phyloP scores from a whole-genome alignment of 2,797 vertebrate species.

The Neosilurus mollespiculum region DNA sequence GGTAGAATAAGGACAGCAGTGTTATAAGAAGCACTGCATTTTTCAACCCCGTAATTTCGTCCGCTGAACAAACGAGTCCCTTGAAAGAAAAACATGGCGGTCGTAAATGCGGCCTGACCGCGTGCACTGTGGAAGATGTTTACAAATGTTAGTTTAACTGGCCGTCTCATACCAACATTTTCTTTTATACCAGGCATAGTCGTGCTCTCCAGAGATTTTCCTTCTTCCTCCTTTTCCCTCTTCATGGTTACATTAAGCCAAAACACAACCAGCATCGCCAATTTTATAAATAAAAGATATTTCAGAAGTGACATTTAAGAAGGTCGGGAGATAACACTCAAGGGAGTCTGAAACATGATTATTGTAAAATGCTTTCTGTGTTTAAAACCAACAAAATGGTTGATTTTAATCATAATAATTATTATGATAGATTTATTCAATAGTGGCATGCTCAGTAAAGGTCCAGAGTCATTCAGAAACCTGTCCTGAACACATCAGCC shows the following conservation, averaged over 20 bases:
- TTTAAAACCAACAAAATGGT: background rate
- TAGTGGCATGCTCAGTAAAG: background rate
- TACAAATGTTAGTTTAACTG: slow-evolving; percentile 30
- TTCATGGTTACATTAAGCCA: background rate
- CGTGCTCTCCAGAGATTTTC: background rate
- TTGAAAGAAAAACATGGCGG: slow-evolving; percentile 25
- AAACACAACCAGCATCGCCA: background rate
- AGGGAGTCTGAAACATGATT: background rate
- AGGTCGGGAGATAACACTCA: background rate
- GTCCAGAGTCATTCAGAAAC: background rate
- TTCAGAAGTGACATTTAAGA: background rate
- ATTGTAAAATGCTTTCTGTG: background rate
- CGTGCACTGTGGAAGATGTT: background rate
- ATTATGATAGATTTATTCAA: background rate
- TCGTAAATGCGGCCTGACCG: slow-evolving; percentile 24
- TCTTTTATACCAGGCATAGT: background rate
- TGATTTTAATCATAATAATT: background rate
- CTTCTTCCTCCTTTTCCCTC: background rate
- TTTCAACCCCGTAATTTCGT: slow-evolving; percentile 25
- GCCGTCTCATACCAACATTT: background rate
- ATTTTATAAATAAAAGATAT: no score
- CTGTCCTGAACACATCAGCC: background rate
- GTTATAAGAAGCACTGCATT: background rate
- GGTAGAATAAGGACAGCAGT: slow-evolving; percentile 28
- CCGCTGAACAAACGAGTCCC: slow-evolving; percentile 25